Evolutionary conservation across 2,888 invertebrate genomes (phyloP).

Genomic region (Argyresthia goedartella): DNA sequence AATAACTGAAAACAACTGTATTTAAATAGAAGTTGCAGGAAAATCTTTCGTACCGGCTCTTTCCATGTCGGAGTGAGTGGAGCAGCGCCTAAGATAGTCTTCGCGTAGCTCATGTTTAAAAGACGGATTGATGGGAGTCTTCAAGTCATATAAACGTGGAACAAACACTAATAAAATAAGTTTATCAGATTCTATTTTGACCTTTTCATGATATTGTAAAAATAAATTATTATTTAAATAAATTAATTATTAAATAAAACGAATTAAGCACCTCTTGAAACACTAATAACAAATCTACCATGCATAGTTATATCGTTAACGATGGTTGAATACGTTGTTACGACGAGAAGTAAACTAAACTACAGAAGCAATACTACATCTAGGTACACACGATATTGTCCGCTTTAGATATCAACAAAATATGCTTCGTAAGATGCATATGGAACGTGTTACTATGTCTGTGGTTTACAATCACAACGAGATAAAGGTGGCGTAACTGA

Average conservation of each 20-base stretch:
- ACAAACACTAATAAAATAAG: slow-evolving; percentile 43
- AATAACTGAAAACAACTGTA: too few species aligned
- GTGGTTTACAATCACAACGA: not conserved
- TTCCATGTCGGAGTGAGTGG: slow-evolving; percentile 26
- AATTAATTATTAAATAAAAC: too few species aligned
- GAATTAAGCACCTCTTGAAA: not conserved
- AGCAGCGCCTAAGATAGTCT: slow-evolving; percentile 20
- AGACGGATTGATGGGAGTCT: slow-evolving; percentile 45
- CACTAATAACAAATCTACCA: too few species aligned
- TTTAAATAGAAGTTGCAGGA: too few species aligned
- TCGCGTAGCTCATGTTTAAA: slow-evolving; percentile 32
- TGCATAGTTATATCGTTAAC: too few species aligned
- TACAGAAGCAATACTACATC: too few species aligned
- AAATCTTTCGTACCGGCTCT: not conserved
- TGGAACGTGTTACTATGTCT: not conserved
- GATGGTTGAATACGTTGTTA: too few species aligned
- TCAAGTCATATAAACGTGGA: slow-evolving; percentile 33
- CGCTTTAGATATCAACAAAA: too few species aligned
- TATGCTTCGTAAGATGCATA: too few species aligned
- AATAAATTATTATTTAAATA: too few species aligned
- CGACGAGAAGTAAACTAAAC: too few species aligned
- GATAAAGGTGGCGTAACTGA: not conserved
- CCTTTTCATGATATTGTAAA: slow-evolving; percentile 2
- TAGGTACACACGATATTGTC: too few species aligned
- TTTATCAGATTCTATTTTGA: slow-evolving; percentile 34